These are phyloP conservation scores for Drosophila pegasa DNA, from an alignment of 2,888 invertebrate genomes.

Conservation along the genomic window DNA sequence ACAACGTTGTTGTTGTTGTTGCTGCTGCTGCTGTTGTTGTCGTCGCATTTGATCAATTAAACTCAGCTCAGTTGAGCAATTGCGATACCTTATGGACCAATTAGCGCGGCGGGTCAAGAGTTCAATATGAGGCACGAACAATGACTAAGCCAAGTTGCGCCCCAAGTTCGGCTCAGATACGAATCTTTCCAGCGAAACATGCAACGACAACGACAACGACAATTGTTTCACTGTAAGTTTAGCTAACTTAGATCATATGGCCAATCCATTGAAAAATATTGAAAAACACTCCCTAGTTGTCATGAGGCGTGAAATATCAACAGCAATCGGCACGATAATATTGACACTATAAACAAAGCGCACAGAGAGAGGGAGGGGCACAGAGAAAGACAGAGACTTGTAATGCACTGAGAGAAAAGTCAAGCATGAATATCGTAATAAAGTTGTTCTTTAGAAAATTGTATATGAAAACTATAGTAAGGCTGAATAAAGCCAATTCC, in stretches of 20 bases:
- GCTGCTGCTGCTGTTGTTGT: slow-evolving; percentile 18
- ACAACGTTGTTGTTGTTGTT: slow-evolving; percentile 17
- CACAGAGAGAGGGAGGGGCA: not conserved
- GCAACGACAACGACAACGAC: slow-evolving; percentile 13
- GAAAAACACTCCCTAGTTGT: slow-evolving; percentile 53
- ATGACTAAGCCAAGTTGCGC: slow-evolving; percentile 58
- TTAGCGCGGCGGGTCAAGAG: slow-evolving; percentile 70
- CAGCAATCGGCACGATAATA: slow-evolving; percentile 66
- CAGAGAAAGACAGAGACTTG: not conserved
- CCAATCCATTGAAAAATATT: slow-evolving; percentile 37
- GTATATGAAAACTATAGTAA: not conserved
- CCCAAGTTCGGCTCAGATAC: slow-evolving; percentile 28
- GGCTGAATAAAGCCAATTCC: too few relatives aligned
- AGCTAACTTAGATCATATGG: slow-evolving; percentile 16
- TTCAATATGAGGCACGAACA: slow-evolving; percentile 61
- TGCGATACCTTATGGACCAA: slow-evolving; percentile 67
- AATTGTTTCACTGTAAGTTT: slow-evolving; percentile 19
- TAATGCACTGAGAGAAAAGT: slow-evolving; percentile 8
- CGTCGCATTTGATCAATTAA: slow-evolving; percentile 76
- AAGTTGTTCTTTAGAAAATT: not conserved
- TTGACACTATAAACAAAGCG: slow-evolving; percentile 51
- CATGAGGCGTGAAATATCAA: slow-evolving; percentile 73
- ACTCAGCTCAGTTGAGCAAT: slow-evolving; percentile 50
- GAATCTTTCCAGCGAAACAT: slow-evolving; percentile 51
- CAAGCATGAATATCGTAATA: not conserved